These are phyloP conservation scores for Zygaena filipendulae DNA, from an alignment of 2,888 invertebrate genomes.

Conservation along the genomic window DNA sequence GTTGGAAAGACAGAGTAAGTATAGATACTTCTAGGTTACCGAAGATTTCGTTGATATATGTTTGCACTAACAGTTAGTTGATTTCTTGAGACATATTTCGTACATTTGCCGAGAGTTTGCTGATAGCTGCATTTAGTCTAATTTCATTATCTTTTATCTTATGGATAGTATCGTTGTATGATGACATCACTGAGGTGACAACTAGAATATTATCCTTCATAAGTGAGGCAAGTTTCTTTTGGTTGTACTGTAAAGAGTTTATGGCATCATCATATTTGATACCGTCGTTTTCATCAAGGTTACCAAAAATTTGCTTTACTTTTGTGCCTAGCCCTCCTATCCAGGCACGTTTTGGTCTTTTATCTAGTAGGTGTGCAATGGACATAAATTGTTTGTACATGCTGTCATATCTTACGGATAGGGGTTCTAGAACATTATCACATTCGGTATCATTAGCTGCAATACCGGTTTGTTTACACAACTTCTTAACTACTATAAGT, in stretches of 20 bases:
- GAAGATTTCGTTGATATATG: neutral
- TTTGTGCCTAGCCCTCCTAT: constrained; percentile 17
- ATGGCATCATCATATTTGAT: constrained; percentile 19
- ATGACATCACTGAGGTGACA: constrained; percentile 10
- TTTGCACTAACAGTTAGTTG: too few relatives aligned
- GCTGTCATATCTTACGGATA: constrained; percentile 4
- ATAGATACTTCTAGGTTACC: neutral
- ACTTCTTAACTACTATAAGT: too few relatives aligned
- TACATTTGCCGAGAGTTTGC: constrained; percentile 7
- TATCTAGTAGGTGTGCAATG: constrained; percentile 7
- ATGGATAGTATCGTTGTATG: constrained; percentile 11
- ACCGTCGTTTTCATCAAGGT: constrained; percentile 21
- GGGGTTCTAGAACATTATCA: too few relatives aligned
- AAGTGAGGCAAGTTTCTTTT: constrained; percentile 11
- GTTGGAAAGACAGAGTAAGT: neutral
- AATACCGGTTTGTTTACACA: too few relatives aligned
- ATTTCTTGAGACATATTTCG: too few relatives aligned
- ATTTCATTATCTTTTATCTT: constrained; percentile 10
- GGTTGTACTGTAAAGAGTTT: constrained; percentile 14
- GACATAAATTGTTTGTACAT: constrained; percentile 6
- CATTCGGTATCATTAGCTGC: too few relatives aligned
- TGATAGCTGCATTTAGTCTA: constrained; percentile 8
- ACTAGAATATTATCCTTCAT: constrained; percentile 18
- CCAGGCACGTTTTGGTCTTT: constrained; percentile 14
- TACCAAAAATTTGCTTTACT: constrained; percentile 21